Percentiles rank a stretch among this genome's conserved stretches.
These are phyloP conservation scores for Folsomia manolachei DNA, from an alignment of 2,888 invertebrate species.

Conservation along the genomic window DNA sequence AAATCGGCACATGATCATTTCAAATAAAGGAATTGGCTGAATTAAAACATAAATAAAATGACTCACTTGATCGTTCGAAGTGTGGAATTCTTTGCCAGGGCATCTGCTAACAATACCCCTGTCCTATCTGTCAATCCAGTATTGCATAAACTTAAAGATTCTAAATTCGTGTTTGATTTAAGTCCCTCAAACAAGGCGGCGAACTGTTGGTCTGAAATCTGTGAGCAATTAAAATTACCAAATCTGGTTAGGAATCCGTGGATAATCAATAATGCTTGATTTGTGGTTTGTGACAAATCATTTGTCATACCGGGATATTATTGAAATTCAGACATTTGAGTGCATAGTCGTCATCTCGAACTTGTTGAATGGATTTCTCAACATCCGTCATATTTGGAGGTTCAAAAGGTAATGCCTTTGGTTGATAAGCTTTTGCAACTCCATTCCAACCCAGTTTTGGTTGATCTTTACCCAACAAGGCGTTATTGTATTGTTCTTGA, in stretches of 20 bases:
- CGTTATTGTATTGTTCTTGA: conserved; percentile 86
- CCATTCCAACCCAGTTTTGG: conserved; percentile 71
- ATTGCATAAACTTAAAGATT: conserved; percentile 88
- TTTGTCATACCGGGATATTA: conserved; percentile 95
- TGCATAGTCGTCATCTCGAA: conserved; percentile 82
- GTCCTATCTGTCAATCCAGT: conserved; percentile 88
- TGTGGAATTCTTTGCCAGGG: conserved; percentile 74
- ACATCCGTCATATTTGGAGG: conserved; percentile 96
- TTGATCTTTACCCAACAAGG: conserved; percentile 85
- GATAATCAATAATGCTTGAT: too few relatives aligned
- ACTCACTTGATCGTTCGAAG: conserved; percentile 72
- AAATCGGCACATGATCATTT: too few relatives aligned
- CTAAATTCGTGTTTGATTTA: conserved; percentile 84
- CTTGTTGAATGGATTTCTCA: conserved; percentile 83
- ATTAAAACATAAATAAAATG: too few relatives aligned
- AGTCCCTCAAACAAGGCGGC: conserved; percentile 82
- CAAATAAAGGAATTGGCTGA: too few relatives aligned
- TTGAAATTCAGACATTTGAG: conserved; percentile 95
- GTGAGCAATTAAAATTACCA: conserved; percentile 53
- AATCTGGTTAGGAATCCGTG: background rate
- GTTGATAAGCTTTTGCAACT: conserved; percentile 91
- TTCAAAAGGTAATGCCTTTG: conserved; percentile 86
- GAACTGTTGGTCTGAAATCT: conserved; percentile 96
- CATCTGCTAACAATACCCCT: conserved; percentile 76
- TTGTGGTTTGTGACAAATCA: too few relatives aligned